Conservation (phyloP, 2,113 vertebrate genomes). For the Rhadina sibilatrix region DNA sequence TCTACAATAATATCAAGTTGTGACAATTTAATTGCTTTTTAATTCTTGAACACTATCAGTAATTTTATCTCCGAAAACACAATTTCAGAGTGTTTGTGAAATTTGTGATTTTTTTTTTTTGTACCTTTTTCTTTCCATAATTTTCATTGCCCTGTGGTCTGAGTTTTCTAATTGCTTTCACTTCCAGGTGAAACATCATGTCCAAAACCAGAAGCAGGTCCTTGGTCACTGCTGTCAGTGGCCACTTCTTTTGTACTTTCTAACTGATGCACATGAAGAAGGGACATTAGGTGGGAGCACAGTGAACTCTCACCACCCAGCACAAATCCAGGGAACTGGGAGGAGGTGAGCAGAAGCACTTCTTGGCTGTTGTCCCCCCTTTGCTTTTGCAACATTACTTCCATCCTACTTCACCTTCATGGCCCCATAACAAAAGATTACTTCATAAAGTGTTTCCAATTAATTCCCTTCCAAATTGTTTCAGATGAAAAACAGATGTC, state of each 20-base stretch:
- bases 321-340: neutral
- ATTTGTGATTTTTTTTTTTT: neutral
- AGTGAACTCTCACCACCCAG: neutral
- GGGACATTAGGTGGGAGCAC: neutral
- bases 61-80: neutral
- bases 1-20: neutral
- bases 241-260: neutral
- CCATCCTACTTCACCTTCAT: neutral
- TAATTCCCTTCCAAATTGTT: neutral
- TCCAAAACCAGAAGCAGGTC: neutral
- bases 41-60: neutral
- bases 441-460: neutral
- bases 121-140: neutral
- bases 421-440: neutral
- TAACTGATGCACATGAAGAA: rapidly evolving
- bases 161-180: neutral
- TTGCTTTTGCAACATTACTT: neutral
- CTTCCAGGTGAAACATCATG: neutral
- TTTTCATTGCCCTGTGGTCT: neutral
- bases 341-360: neutral
- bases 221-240: neutral
- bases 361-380: neutral
- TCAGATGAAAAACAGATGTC: neutral
- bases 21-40: neutral
- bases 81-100: neutral